Conservation (phyloP, 2,113 vertebrate species). For the Elachura formosa region DNA sequence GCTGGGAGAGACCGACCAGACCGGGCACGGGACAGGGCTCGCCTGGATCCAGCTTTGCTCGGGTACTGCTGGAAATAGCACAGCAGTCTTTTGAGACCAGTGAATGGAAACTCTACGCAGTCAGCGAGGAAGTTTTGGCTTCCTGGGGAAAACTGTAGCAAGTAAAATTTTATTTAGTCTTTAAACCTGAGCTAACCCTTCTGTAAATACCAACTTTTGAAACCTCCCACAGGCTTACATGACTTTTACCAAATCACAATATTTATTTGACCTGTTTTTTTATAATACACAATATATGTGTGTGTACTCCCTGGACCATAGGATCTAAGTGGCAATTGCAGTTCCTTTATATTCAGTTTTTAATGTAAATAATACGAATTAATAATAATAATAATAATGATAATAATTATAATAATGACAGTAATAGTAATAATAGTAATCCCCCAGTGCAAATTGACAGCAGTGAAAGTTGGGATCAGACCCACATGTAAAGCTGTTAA, state of each 20-base stretch:
- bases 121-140: not conserved
- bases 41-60: not conserved
- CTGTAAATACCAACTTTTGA: not conserved
- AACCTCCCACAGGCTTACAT: not conserved
- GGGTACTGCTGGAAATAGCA: not conserved
- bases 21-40: not conserved
- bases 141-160: not conserved
- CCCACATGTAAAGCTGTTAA: not conserved
- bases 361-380: not conserved
- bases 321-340: not conserved
- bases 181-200: not conserved
- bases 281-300: fast-evolving
- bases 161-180: not conserved
- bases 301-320: not conserved
- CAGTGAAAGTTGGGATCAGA: not conserved
- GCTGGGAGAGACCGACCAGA: no score
- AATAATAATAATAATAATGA: not conserved
- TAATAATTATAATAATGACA: not conserved
- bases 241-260: not conserved
- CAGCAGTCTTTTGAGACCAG: not conserved
- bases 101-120: fast-evolving
- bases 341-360: not conserved
- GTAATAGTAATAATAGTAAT: not conserved
- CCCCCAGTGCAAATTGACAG: not conserved
- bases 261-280: not conserved